phyloP scores from a whole-genome alignment of 2,113 vertebrate genomes.

The Condylura cristata region DNA sequence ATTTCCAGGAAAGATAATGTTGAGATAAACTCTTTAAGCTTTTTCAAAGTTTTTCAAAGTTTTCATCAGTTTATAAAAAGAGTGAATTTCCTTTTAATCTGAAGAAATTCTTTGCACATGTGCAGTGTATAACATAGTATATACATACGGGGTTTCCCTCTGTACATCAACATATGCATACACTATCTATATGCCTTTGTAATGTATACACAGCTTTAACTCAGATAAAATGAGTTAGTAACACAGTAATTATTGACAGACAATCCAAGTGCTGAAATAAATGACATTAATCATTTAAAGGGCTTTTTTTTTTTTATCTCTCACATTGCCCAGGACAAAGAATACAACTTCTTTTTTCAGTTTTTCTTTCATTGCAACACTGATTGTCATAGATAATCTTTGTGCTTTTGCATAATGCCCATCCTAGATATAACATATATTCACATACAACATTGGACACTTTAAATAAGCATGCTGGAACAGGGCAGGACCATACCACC shows the following conservation, averaged over 20 bases:
- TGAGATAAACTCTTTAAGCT: slow-evolving; percentile 60
- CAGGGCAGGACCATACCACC: slow-evolving; percentile 85
- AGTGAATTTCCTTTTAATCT: slow-evolving; percentile 64
- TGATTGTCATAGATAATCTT: slow-evolving; percentile 89
- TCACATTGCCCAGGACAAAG: slow-evolving; percentile 37
- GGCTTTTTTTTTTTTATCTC: slow-evolving; percentile 53
- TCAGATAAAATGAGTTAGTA: slow-evolving; percentile 67
- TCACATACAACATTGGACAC: slow-evolving; percentile 85
- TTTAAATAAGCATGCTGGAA: slow-evolving; percentile 88
- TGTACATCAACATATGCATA: slow-evolving; percentile 57
- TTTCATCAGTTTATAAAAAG: slow-evolving; percentile 36
- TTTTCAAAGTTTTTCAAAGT: slow-evolving; percentile 65
- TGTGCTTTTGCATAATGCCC: slow-evolving; percentile 90
- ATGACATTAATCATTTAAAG: slow-evolving; percentile 51
- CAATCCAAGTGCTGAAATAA: slow-evolving; percentile 68
- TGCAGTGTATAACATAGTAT: slow-evolving; percentile 61
- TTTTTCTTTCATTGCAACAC: slow-evolving; percentile 75
- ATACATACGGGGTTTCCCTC: slow-evolving; percentile 46
- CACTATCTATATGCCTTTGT: slow-evolving; percentile 61
- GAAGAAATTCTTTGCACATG: slow-evolving; percentile 49
- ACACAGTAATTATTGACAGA: slow-evolving; percentile 71
- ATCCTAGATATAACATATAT: slow-evolving; percentile 83
- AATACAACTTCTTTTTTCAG: slow-evolving; percentile 33
- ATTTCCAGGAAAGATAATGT: slow-evolving; percentile 47
- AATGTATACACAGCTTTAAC: slow-evolving; percentile 50